phyloP scores from a whole-genome alignment of 2,888 invertebrate genomes.

The Podabrus alpinus region DNA sequence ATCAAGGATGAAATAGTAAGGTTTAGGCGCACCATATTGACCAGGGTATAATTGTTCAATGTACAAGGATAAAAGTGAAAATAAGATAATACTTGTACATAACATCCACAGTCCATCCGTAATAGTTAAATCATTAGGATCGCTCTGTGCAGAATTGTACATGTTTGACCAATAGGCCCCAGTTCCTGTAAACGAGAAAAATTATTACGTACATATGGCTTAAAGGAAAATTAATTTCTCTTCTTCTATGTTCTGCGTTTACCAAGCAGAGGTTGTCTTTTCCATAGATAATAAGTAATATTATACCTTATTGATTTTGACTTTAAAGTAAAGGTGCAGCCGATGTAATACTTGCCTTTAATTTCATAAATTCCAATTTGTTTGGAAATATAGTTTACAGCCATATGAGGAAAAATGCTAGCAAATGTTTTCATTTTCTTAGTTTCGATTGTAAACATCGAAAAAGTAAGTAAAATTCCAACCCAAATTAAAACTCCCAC shows the following conservation, averaged over 20 bases:
- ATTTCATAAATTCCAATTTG: background rate
- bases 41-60: background rate
- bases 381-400: background rate
- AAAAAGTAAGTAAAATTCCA: no score
- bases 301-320: no score
- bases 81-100: background rate
- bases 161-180: background rate
- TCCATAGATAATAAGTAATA: no score
- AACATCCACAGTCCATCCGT: background rate
- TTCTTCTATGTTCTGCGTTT: no score
- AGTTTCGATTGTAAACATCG: background rate
- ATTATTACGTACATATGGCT: no score
- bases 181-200: background rate
- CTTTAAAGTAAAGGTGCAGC: background rate
- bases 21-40: background rate
- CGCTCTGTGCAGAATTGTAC: background rate
- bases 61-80: background rate
- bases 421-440: background rate
- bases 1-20: background rate
- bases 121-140: background rate
- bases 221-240: no score
- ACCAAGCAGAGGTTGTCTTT: no score
- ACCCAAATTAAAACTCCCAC: background rate
- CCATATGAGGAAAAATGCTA: background rate
- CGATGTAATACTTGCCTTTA: background rate